Base-by-base conservation (phyloP, 2,888 invertebrate genomes). In the Leptodirus hochenwartii region DNA sequence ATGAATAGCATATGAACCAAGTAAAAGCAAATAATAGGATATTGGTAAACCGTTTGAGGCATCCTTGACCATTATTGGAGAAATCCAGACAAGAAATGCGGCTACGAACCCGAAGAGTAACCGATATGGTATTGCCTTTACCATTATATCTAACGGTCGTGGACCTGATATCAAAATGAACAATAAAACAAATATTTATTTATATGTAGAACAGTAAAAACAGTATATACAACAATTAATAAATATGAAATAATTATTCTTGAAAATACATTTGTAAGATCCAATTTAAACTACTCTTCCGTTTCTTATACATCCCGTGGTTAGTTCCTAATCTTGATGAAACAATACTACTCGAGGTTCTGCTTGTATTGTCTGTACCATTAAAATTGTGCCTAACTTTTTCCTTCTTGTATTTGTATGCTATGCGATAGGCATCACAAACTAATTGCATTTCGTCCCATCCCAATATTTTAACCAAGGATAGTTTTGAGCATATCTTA, bases 81-180 rank as follows among this genome's bases (percentile, higher is more conserved):
- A 91, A 24, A 79, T 53, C 53, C 78, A 90, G 5, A 98, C 90
- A 11, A 96, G 59, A 1, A 66, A 53, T 0, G 87, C 81, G 27
- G 80, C 87, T 3, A 87, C 56, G 3, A 90, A 62, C 1, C 91
- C 88, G 49, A 95, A 80, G 6, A 77, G 37, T 24, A 98, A 60
- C 38, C 96, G 75, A 42, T 74, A 73, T 0, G 95, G 95, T 50
- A 85, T 81, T 1, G 91, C 90, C 43, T 72, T 76, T 5, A 95
- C 53, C 61, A 80, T 93, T 24, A 95, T 62, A 31, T 82, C 72
- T 56, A 98, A 66, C 0, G 98, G 96, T 32, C 73, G 66, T 0
- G 87, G 81, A 3, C 95, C 91, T 9, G 80, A 69, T 43, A 45
- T 11, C 8, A 0, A 87, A 87, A 51, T 85, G 15, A 17, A 20